Evolutionary conservation across 53 echinoderm and acorn worm species (phyloP).

Genomic region (Astropecten irregularis): DNA sequence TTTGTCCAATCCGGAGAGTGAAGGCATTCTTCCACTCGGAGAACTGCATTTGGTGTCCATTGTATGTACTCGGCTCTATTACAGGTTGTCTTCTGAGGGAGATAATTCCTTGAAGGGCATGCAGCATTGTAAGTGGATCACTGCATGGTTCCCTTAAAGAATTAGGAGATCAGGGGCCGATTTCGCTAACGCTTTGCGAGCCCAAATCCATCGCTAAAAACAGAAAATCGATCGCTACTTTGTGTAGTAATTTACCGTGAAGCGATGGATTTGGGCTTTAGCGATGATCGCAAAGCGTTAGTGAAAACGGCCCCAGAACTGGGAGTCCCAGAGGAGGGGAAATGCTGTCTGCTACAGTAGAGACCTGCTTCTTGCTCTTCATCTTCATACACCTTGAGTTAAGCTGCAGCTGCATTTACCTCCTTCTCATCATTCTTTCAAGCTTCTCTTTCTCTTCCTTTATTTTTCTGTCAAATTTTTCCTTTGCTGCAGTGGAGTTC

Average conservation of each 20-base stretch:
- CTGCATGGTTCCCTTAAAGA: neutral
- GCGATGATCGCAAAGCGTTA: too few species aligned
- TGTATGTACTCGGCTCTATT: neutral
- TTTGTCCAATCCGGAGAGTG: neutral
- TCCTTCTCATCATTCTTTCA: neutral
- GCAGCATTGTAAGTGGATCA: neutral
- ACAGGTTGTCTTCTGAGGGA: neutral
- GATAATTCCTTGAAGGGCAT: neutral
- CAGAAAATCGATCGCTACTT: too few species aligned
- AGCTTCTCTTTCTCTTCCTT: neutral
- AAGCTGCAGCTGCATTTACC: too few species aligned
- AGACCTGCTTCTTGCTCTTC: neutral
- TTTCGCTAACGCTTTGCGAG: too few species aligned
- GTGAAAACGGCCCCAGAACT: neutral
- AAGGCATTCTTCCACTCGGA: neutral
- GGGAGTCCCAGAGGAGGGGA: neutral
- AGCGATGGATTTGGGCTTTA: too few species aligned
- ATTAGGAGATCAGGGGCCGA: too few species aligned
- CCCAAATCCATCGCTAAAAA: too few species aligned
- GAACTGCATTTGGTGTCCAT: neutral
- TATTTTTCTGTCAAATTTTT: too few species aligned
- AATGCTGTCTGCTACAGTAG: neutral
- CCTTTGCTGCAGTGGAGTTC: neutral
- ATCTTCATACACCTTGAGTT: neutral
- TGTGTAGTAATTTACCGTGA: too few species aligned